Base-by-base conservation (phyloP, 2,888 invertebrate genomes). In the Schrankia costaestrigalis region DNA sequence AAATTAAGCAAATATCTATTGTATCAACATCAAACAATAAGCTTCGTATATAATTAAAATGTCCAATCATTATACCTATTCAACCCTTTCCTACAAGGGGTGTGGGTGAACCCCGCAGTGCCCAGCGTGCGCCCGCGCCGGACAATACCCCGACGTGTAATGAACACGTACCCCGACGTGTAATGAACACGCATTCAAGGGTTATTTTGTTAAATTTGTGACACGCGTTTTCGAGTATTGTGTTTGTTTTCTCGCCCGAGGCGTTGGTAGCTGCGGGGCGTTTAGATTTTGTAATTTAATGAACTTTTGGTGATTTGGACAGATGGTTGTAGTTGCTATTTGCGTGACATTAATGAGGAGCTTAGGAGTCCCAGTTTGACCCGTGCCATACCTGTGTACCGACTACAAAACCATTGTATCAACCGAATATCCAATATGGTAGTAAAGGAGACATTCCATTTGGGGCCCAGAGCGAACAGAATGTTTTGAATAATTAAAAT, bases 151-250 rank as follows among this genome's bases (percentile, higher is more conserved):
- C 32, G 40, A 41, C 44, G 58, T 72, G 72, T 73, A 78, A 77
- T 76, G 78, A 78, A 64, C 77, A 71, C 63, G 57, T 47, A 58
- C n/a, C n/a, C 33, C 32, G 40, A 41, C 44, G 58, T 72, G 72
- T 73, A 78, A 77, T 76, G 78, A 78, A 64, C 77, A 71, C 63
- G 57, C 48, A 58, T 57, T 51, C 55, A 44, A n/a, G n/a, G n/a
- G 56, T 45, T 57, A 56, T 57, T 59, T 53, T 62, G 58, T 62
- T 50, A 56, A 61, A 63, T 67, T 66, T 56, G 46, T 41, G 68
- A 67, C 74, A 66, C 71, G 74, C 56, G 75, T 53, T 28, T 47
- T 14, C 7, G 13, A n/a, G 44, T 45, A 56, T 52, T 55, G 37
- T 46, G 21, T 48, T 46, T 64, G 63, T 74, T 73, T 72, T 72